Percentiles rank a stretch among this genome's conserved stretches.
These are phyloP conservation scores for Odontocerum albicorne DNA, from an alignment of 2,888 invertebrate genomes.

Conservation along the genomic window DNA sequence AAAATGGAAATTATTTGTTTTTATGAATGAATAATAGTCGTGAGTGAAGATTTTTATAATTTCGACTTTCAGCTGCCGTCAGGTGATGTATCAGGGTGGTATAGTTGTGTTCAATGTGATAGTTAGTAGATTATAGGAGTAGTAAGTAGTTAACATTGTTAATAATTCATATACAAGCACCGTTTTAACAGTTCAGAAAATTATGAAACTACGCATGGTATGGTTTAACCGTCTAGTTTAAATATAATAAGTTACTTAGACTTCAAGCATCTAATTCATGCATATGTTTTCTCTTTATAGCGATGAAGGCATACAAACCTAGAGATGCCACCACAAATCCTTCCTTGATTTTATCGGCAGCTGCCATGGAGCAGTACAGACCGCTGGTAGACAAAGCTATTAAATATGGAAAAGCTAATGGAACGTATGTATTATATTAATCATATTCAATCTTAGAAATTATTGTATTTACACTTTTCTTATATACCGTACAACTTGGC, in stretches of 20 bases:
- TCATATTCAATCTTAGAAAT: no score
- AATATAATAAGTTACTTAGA: no score
- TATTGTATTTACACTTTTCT: not conserved
- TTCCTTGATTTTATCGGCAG: conserved; percentile 92
- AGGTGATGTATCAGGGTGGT: no score
- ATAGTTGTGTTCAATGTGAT: no score
- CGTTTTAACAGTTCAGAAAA: not conserved
- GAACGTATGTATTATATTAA: conserved; percentile 51
- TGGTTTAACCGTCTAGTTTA: not conserved
- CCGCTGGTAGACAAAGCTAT: conserved; percentile 88
- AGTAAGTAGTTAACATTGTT: no score
- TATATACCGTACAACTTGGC: no score
- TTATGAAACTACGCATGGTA: not conserved
- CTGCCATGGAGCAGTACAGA: conserved; percentile 92
- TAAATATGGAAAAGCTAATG: conserved; percentile 74
- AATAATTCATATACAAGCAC: no score
- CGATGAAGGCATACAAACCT: conserved; percentile 95
- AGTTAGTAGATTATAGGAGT: no score
- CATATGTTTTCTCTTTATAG: conserved; percentile 59
- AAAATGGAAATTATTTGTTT: no score
- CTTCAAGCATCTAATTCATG: not conserved
- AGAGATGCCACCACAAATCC: conserved; percentile 99
- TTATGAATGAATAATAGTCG: no score
- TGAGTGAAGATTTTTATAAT: no score
- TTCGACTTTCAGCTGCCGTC: no score